Conservation (phyloP, 1,140 invertebrate species). For the Cheumatopsyche charites region DNA sequence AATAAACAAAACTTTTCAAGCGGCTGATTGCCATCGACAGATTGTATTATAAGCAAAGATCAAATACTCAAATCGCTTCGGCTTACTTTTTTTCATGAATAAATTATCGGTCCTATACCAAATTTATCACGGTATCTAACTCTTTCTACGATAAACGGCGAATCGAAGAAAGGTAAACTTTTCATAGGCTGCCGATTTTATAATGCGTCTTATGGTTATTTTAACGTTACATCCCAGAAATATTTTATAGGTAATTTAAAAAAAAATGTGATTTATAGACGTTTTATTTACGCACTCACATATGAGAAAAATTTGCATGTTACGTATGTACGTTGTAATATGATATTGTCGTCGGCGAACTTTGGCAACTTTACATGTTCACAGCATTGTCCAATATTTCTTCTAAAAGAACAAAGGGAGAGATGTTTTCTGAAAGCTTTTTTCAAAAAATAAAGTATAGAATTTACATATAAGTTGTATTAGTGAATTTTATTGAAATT, state of each 20-base stretch:
- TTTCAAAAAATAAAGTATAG: neutral
- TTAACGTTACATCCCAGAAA: neutral
- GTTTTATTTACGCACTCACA: conserved; percentile 35
- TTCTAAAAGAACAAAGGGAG: neutral
- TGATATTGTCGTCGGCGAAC: conserved; percentile 5
- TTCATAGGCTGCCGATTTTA: conserved; percentile 1
- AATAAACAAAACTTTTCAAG: too few relatives aligned
- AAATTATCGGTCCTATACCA: neutral
- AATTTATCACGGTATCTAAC: conserved; percentile 13
- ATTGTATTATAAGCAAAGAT: too few relatives aligned
- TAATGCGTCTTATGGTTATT: neutral
- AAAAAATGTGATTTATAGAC: neutral
- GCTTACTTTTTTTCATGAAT: too few relatives aligned
- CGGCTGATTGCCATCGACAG: too few relatives aligned
- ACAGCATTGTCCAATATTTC: conserved; percentile 4
- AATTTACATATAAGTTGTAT: too few relatives aligned
- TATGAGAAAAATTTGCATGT: conserved; percentile 30
- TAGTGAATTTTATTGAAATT: too few relatives aligned
- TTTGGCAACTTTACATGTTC: conserved; percentile 31
- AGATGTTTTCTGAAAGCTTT: conserved; percentile 5
- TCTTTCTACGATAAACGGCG: neutral
- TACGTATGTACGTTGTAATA: neutral
- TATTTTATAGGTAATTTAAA: neutral
- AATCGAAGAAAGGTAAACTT: conserved; percentile 14
- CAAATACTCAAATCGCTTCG: too few relatives aligned